Base-by-base conservation (phyloP, 2,113 vertebrate species). In the Drymodes brunneopygia region DNA sequence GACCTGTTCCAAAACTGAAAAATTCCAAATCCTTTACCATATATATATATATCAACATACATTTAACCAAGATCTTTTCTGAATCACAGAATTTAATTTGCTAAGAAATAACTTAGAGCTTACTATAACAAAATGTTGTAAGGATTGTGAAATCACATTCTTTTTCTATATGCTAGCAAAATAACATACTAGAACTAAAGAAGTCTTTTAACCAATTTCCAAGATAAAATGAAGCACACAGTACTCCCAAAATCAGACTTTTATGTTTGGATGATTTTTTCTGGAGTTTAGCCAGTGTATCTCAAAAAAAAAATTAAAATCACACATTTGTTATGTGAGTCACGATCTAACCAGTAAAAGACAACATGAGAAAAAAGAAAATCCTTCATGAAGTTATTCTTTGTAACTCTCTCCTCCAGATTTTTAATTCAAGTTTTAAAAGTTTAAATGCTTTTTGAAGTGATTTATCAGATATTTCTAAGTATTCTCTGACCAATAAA, bases 251-350 rank as follows among this genome's bases (percentile, higher is more conserved):
- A 94, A 33, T 15, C 60, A 81, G 73, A 18, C 27, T 81, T 83
- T 92, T 48, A 74, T 86, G 65, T 67, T 51, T 81, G 61, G 64
- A 93, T 95, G 36, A 73, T 40, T 78, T 86, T 86, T 88, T 53
- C 82, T 95, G 95, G 90, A 90, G 51, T 88, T 84, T 60, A 92
- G 93, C 80, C 88, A 95, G 82, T 53, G 57, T 40, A 44, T 65
- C 50, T 91, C 44, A 48, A 67, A 86, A 67, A 72, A 53, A 62
- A 90, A 25, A 47, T 18, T 15, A 70, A 90, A 81, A 74, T 70
- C 92, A 91, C 94, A 94, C 84, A 65, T 95, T 92, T 92, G 79
- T 95, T 93, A 92, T 78, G 88, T 94, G 93, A 97, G 90, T 95
- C 93, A 96, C 44, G 69, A 95, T 96, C 90, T 88, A 92, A 90